Conservation (phyloP, 2,797 vertebrate genomes). For the Carduelis carduelis region DNA sequence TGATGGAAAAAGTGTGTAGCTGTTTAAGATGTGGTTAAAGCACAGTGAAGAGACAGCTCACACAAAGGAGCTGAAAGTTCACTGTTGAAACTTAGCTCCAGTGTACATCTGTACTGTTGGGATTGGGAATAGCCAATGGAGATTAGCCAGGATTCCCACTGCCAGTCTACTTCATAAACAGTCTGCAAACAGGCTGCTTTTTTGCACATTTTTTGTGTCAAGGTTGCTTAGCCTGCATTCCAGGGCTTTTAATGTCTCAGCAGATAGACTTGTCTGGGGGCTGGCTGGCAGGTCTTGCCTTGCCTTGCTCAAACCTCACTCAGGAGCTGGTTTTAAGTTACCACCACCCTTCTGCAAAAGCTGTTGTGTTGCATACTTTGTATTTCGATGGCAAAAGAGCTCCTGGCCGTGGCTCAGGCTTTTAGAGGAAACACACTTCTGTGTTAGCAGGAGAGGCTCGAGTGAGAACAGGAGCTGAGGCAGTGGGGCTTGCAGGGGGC, state of each 20-base stretch:
- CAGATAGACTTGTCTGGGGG: background rate
- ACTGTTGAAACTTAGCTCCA: background rate
- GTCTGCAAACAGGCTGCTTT: background rate
- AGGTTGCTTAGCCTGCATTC: background rate
- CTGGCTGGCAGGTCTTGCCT: background rate
- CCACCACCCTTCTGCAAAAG: background rate
- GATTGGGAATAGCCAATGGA: background rate
- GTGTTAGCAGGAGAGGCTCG: background rate
- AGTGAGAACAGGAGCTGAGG: background rate
- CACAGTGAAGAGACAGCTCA: background rate
- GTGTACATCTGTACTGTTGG: background rate
- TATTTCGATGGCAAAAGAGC: background rate
- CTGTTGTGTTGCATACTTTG: background rate
- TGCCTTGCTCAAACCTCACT: background rate
- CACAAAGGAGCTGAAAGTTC: background rate
- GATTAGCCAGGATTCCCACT: background rate
- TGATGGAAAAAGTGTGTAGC: background rate
- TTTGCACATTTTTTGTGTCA: background rate
- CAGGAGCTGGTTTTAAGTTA: background rate
- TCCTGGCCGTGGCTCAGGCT: background rate
- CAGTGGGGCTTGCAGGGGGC: rapidly evolving
- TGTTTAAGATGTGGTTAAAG: background rate
- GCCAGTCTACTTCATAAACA: background rate
- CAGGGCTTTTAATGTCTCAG: background rate
- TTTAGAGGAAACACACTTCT: background rate